Base-by-base conservation (phyloP, 2,113 vertebrate species). In the Xiphophorus couchianus region DNA sequence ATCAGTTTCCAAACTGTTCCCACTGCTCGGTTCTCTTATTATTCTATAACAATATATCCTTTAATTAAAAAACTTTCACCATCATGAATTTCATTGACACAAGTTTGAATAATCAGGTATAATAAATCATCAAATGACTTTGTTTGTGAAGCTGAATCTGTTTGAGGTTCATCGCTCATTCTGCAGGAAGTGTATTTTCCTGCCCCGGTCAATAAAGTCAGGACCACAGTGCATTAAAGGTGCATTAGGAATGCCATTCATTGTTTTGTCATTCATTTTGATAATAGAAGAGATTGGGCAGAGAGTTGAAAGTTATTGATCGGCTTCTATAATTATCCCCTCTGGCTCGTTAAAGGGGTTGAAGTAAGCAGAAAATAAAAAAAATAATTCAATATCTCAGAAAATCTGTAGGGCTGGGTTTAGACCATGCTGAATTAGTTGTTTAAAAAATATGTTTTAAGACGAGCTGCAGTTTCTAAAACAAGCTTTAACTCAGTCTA, bases 221-320 rank as follows among this genome's bases (percentile, higher is more conserved):
- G 70, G 66, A 62, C 73, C 64, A 19, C 25, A 29, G 42, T 61
- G 66, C 73, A 84, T 83, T 86, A 84, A 87, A 84, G 71, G 31
- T 35, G 33, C 88, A 84, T 87, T 87, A 87, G 73, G 66, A 74
- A 30, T 58, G 44, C 37, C 63, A n/a, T n/a, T 75, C 29, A 58
- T 37, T 58, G 61, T 73, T 75, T 48, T 22, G 60, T 42, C 42
- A 31, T 29, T 35, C 35, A 17, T 30, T 22, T 17, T 75, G 66
- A 76, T 66, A 70, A 42, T 62, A 80, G 30, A 37, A 19, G 30
- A 61, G 58, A 62, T 51, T 48, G 69, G 61, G 27, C 61, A 19
- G 35, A 62, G 15, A 64, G 62, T 6, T 76, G 66, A 75, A 70
- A 58, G 48, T 58, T 86, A 77, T 82, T 62, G 60, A 80, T 76